Evolutionary conservation across 2,113 vertebrate genomes (phyloP).

Genomic region (Brachyhypopomus gauderio): DNA sequence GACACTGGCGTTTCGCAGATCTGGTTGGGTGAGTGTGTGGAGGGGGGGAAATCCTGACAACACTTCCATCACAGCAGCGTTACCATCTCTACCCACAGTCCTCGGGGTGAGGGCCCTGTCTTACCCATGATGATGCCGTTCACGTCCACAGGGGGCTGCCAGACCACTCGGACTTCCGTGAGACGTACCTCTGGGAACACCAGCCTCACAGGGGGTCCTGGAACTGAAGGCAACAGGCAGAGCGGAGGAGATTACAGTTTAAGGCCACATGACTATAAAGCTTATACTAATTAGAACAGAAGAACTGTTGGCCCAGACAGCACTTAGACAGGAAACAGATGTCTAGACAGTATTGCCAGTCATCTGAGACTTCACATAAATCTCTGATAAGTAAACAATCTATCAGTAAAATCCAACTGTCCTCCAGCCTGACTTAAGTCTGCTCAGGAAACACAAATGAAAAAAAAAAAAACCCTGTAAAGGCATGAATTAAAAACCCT

Average conservation of each 20-base stretch:
- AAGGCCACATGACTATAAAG: slow-evolving; percentile 17
- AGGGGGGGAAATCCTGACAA: neutral
- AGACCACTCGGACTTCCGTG: slow-evolving; percentile 85
- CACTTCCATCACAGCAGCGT: neutral
- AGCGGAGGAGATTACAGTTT: slow-evolving; percentile 39
- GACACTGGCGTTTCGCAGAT: neutral
- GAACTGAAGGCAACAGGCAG: slow-evolving; percentile 72
- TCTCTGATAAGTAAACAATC: neutral
- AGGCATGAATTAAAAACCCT: slow-evolving; percentile 3
- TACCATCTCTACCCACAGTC: neutral
- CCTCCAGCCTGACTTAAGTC: neutral
- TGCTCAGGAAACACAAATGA: neutral
- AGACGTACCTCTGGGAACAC: slow-evolving; percentile 93
- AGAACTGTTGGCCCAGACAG: neutral
- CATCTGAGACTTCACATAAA: neutral
- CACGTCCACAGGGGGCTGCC: slow-evolving; percentile 89
- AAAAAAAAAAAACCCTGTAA: neutral
- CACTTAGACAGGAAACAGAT: neutral
- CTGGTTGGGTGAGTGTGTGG: neutral
- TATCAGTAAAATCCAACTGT: neutral
- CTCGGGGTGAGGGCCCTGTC: neutral
- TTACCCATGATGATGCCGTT: slow-evolving; percentile 94
- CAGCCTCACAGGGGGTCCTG: slow-evolving; percentile 85
- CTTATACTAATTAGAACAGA: slow-evolving; percentile 3
- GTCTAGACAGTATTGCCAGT: neutral